Evolutionary conservation across 2,888 invertebrate genomes (phyloP), one percentile per base, ranked within the genome.

Genomic region (Mantis religiosa): DNA sequence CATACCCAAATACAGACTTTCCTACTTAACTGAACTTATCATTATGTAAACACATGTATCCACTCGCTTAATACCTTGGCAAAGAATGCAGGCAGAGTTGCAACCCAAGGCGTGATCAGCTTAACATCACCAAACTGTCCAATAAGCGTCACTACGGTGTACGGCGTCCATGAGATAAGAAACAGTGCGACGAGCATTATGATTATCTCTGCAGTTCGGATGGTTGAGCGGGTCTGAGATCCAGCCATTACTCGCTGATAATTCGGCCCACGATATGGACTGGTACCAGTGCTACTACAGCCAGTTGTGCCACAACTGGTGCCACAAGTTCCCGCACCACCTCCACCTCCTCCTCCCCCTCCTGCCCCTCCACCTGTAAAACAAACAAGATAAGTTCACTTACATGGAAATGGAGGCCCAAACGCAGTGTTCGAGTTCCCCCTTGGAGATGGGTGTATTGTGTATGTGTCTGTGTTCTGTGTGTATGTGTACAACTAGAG

Each of bases 101-200:
- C 92, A 0, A 92, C 91, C 89, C 93, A 91, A 0, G 93, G 93
- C 0, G 93, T 92, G 20, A 94, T 90, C 7, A 92, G 89, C 2
- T 89, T 89, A 0, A 90, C 88, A 84, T 93, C 91, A 8, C 93
- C 93, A 90, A 93, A 94, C 90, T 93, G 92, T 2, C 93, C 94
- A 2, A 94, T 92, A 27, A 93, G 90, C 6, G 93, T 93, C 20
- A 94, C 91, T 6, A 93, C 91, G 0, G 94, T 93, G 90, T 94
- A 94, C 0, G 94, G 94, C 2, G 93, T 92, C 94, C 94, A 94
- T 0, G 94, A 92, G 0, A 92, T 81, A 87, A 93, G 91, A 91
- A 94, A 94, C 71, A 93, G 91, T 1, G 92, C 91, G 12, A 93
- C 92, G 28, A 93, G 91, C 34, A 91, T 91, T 34, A 93, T 91